These are phyloP conservation scores for Lasiurus borealis DNA, from an alignment of 2,113 vertebrate species.

Conservation along the genomic window DNA sequence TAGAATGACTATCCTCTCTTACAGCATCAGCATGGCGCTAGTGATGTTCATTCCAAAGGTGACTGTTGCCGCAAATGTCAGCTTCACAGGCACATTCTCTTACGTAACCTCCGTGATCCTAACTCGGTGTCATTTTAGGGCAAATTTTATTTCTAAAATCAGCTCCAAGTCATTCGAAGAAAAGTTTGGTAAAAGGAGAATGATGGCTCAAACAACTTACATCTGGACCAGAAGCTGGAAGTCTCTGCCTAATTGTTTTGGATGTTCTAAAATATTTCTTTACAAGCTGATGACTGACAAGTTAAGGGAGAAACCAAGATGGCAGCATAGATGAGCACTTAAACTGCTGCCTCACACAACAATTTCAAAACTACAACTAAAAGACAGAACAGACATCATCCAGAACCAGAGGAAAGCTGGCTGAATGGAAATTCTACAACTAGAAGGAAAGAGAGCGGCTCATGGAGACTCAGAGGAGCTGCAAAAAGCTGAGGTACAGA, in stretches of 20 bases:
- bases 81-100: background rate
- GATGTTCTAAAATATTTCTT: constrained; percentile 28
- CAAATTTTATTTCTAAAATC: background rate
- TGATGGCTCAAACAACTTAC: background rate
- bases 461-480: too few relatives aligned
- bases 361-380: too few relatives aligned
- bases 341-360: too few relatives aligned
- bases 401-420: too few relatives aligned
- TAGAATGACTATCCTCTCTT: background rate
- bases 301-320: too few relatives aligned
- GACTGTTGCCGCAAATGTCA: accelerated
- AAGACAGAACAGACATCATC: too few relatives aligned
- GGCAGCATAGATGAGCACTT: too few relatives aligned
- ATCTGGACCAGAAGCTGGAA: background rate
- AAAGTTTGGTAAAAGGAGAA: background rate
- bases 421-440: too few relatives aligned
- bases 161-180: background rate
- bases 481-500: too few relatives aligned
- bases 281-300: background rate
- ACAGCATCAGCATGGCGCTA: background rate
- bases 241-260: background rate
- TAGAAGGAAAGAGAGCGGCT: too few relatives aligned
- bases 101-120: background rate
- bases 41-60: background rate
- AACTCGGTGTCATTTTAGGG: background rate